These are phyloP conservation scores for Seriola quinqueradiata DNA, from an alignment of 2,113 vertebrate genomes.

Conservation along the genomic window DNA sequence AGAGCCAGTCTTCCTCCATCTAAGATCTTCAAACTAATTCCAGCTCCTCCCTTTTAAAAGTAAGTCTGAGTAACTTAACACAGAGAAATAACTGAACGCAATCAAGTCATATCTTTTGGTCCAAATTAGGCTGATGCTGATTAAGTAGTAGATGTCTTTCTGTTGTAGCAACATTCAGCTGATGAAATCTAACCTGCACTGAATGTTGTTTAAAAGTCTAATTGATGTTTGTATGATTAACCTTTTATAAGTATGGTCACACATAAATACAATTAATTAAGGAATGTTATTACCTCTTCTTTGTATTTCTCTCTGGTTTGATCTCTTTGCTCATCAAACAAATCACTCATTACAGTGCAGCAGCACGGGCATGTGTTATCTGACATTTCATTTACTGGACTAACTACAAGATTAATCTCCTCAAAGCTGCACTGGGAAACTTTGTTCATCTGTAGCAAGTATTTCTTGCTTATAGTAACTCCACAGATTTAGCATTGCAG, in stretches of 20 bases:
- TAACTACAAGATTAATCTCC: constrained; percentile 35
- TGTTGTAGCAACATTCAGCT: neutral
- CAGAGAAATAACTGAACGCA: too few relatives aligned
- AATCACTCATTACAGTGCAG: constrained; percentile 26
- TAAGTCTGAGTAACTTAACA: too few relatives aligned
- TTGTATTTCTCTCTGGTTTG: constrained; percentile 27
- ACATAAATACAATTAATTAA: constrained; percentile 21
- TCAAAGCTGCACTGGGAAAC: constrained; percentile 8
- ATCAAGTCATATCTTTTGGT: neutral
- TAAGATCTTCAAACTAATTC: too few relatives aligned
- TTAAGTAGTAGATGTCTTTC: neutral
- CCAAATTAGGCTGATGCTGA: neutral
- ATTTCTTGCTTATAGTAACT: too few relatives aligned
- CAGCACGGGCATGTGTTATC: constrained; percentile 33
- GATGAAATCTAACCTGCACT: constrained; percentile 14
- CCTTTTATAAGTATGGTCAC: neutral
- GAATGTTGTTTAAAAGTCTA: constrained; percentile 19
- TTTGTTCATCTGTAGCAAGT: constrained; percentile 21
- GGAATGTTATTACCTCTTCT: constrained; percentile 13
- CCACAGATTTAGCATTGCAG: too few relatives aligned
- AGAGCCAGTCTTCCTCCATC: too few relatives aligned
- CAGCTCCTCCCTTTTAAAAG: too few relatives aligned
- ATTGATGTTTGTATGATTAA: constrained; percentile 23
- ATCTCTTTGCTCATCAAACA: constrained; percentile 41
- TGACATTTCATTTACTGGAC: constrained; percentile 56